Conservation (phyloP, 2,888 invertebrate species). For the Cenopis cana region DNA sequence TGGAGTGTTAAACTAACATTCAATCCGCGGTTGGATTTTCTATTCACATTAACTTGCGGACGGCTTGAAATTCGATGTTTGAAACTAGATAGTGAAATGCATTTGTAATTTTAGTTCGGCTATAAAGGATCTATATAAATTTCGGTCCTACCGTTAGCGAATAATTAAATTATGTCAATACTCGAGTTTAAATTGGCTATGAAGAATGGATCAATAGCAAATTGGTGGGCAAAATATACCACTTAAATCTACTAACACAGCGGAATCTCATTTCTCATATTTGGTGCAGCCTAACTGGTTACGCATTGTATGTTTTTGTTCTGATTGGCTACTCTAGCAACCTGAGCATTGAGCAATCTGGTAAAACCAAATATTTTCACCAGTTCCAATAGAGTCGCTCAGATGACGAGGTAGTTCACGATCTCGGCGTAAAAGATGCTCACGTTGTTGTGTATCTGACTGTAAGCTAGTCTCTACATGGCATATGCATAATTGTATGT, state of each 20-base stretch:
- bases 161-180: background rate
- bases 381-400: slow-evolving; percentile 97
- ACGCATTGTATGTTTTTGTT: no score
- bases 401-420: slow-evolving; percentile 98
- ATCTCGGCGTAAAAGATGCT: slow-evolving; percentile 99
- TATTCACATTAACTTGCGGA: background rate
- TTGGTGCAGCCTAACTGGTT: no score
- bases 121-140: background rate
- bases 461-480: no score
- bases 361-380: no score
- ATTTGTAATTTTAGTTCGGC: background rate
- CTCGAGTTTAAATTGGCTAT: background rate
- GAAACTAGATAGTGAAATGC: background rate
- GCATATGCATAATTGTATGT: no score
- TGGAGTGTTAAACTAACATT: slow-evolving; percentile 26
- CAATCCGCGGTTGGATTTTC: slow-evolving; percentile 13
- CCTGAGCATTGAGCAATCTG: slow-evolving; percentile 98
- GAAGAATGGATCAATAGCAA: no score
- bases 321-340: no score
- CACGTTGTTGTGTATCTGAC: slow-evolving; percentile 95
- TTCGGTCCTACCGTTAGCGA: background rate
- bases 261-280: no score
- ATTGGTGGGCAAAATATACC: no score
- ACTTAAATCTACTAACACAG: no score
- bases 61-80: background rate